These are phyloP conservation scores for Drosophila equinoxialis DNA, from an alignment of 1,140 invertebrate genomes.

Conservation along the genomic window DNA sequence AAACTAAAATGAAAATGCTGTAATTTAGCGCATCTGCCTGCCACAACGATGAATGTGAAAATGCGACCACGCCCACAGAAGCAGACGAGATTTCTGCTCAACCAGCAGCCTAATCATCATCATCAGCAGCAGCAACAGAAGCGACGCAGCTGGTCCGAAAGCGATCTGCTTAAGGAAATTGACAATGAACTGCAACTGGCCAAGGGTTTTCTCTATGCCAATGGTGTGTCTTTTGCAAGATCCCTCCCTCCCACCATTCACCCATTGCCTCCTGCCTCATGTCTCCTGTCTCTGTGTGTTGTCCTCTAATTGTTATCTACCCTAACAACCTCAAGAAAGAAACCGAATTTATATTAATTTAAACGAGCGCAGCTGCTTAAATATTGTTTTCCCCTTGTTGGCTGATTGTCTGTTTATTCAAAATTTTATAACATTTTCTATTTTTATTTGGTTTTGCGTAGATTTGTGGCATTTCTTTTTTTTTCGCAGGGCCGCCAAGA, in stretches of 20 bases:
- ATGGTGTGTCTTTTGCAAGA: conserved; percentile 68
- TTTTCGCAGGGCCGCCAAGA: conserved; percentile 43
- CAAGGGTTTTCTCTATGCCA: conserved; percentile 85
- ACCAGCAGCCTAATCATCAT: conserved; percentile 50
- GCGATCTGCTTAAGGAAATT: conserved; percentile 87
- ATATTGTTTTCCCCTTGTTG: conserved; percentile 27
- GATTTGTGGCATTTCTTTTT: conserved; percentile 4
- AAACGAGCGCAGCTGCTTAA: conserved; percentile 47
- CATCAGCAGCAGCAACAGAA: conserved; percentile 66
- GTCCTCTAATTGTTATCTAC: conserved; percentile 35
- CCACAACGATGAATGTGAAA: conserved; percentile 43
- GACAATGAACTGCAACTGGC: conserved; percentile 85
- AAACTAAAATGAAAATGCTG: conserved; percentile 68
- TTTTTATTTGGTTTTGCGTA: conserved; percentile 40
- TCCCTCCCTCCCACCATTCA: neutral
- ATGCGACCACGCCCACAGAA: conserved; percentile 61
- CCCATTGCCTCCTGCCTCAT: neutral
- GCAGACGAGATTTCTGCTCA: conserved; percentile 77
- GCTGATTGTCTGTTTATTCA: conserved; percentile 39
- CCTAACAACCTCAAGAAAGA: conserved; percentile 10
- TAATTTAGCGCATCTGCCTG: conserved; percentile 65
- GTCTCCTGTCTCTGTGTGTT: conserved; percentile 15
- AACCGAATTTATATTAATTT: neutral
- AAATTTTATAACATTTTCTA: conserved; percentile 34
- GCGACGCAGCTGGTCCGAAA: conserved; percentile 77